phyloP scores from a whole-genome alignment of 2,113 vertebrate species.

The mouse (Mus musculus) region GRCm39 chr1:191569501-191570000 shows the following conservation, averaged over 20 bases:
- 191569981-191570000: not conserved
- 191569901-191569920: not conserved
- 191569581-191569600: not conserved
- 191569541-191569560: not conserved
- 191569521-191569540: not conserved
- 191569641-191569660: not conserved
- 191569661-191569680: not conserved
- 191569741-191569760: not conserved
- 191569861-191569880: no score
- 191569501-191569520: not conserved
- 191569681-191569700: accelerated
- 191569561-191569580: no score
- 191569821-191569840: not conserved
- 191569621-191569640: not conserved
- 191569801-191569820: not conserved
- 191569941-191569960: not conserved
- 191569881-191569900: not conserved
- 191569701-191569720: not conserved
- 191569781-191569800: not conserved
- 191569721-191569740: not conserved
- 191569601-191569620: not conserved
- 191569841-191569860: not conserved
- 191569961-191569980: not conserved
- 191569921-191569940: not conserved
- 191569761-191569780: not conserved